Percentiles rank a stretch among this genome's conserved stretches.
Conservation (phyloP, 2,113 vertebrate genomes). For the Varanus komodoensis region DNA sequence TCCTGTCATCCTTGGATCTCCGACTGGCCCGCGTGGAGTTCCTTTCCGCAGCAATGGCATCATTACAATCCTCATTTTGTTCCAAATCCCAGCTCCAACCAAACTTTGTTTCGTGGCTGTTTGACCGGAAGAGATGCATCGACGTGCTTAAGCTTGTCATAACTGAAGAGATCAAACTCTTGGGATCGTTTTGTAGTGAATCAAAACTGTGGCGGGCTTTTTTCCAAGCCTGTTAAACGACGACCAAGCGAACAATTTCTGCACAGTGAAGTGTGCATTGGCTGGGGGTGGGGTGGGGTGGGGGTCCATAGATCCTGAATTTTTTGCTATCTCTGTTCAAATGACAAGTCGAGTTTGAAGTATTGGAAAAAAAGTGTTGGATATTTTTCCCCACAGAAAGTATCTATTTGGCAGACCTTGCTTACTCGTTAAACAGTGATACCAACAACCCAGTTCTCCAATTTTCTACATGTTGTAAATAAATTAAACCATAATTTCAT, state of each 20-base stretch:
- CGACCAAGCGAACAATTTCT: slow-evolving; percentile 48
- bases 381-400: not conserved
- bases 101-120: not conserved
- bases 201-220: not conserved
- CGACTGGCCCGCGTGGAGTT: not conserved
- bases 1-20: not conserved
- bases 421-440: not conserved
- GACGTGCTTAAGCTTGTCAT: not conserved
- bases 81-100: not conserved
- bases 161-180: not conserved
- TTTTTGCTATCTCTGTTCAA: slow-evolving; percentile 36
- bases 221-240: slow-evolving; percentile 34
- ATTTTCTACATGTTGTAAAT: slow-evolving; percentile 80
- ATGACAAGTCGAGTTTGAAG: slow-evolving; percentile 6
- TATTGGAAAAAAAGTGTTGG: not conserved
- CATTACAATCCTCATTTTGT: not conserved
- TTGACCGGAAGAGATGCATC: not conserved
- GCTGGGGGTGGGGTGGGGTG: not conserved
- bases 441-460: slow-evolving; percentile 38
- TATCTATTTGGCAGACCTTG: not conserved
- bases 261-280: slow-evolving; percentile 31
- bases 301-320: not conserved
- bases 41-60: not conserved
- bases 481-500: slow-evolving; percentile 73
- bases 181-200: slow-evolving; percentile 21